Percentiles rank a stretch among this genome's conserved stretches.
These are phyloP conservation scores for Eublepharis macularius DNA, from an alignment of 2,113 vertebrate genomes.

Conservation along the genomic window DNA sequence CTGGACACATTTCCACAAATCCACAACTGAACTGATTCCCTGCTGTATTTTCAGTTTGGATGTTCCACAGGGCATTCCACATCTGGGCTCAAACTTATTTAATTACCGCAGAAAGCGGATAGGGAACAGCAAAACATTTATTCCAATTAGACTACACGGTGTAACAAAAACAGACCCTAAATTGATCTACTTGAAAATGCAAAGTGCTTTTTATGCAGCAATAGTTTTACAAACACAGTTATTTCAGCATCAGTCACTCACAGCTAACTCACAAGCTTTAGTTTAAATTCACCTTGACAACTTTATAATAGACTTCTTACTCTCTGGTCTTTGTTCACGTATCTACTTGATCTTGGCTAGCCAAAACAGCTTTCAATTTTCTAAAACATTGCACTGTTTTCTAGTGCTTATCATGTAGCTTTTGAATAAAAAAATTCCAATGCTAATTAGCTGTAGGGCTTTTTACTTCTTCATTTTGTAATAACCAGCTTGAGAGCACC, in stretches of 20 bases:
- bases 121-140: not conserved
- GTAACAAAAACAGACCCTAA: not conserved
- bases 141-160: not conserved
- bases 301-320: not conserved
- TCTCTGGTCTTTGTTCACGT: not conserved
- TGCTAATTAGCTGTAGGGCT: slow-evolving; percentile 25
- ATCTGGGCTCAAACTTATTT: not conserved
- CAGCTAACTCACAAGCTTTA: not conserved
- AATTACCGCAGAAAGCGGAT: not conserved
- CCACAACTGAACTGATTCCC: too few species aligned
- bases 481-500: slow-evolving; percentile 12
- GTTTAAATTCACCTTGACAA: slow-evolving; percentile 6
- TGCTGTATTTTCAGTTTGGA: too few species aligned
- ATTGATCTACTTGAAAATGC: not conserved
- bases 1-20: not conserved
- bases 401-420: slow-evolving; percentile 1
- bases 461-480: slow-evolving; percentile 16
- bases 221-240: not conserved
- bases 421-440: slow-evolving; percentile 24
- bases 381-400: not conserved
- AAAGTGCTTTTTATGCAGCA: not conserved
- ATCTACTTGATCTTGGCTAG: not conserved
- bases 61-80: too few species aligned
- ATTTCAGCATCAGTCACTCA: not conserved
- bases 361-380: slow-evolving; percentile 40